These are phyloP conservation scores for Conomelus anceps DNA, from an alignment of 2,888 invertebrate species.

Conservation along the genomic window DNA sequence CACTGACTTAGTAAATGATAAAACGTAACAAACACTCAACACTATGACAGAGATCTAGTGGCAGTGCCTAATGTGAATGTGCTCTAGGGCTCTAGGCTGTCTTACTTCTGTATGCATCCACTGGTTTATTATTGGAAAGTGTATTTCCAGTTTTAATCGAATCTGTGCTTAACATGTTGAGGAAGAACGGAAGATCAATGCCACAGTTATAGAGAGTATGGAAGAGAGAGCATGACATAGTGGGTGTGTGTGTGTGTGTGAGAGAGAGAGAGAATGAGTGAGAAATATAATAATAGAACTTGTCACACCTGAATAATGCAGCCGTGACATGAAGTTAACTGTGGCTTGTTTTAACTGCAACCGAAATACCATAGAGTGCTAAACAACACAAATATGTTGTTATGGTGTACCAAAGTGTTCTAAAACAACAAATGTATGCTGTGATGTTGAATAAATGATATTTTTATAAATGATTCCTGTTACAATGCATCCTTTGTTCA, in stretches of 20 bases:
- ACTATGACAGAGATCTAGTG: neutral
- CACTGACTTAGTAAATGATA: neutral
- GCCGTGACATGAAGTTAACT: no score
- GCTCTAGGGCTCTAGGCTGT: neutral
- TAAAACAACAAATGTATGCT: no score
- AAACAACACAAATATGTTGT: no score
- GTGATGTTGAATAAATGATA: no score
- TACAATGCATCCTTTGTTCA: no score
- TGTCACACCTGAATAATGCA: no score
- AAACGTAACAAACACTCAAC: neutral
- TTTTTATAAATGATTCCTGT: no score
- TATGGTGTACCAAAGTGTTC: no score
- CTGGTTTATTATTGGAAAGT: neutral
- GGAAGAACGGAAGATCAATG: neutral
- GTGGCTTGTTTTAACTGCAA: no score
- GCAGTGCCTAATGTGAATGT: no score
- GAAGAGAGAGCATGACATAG: neutral
- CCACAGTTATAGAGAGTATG: neutral
- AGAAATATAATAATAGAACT: no score
- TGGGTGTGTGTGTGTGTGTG: neutral
- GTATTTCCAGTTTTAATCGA: neutral
- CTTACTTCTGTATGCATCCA: neutral
- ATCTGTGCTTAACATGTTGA: neutral
- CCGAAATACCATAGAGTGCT: no score
- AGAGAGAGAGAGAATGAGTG: neutral